phyloP scores from a whole-genome alignment of 1,140 invertebrate genomes.

The Drosophila nebulosa region DNA sequence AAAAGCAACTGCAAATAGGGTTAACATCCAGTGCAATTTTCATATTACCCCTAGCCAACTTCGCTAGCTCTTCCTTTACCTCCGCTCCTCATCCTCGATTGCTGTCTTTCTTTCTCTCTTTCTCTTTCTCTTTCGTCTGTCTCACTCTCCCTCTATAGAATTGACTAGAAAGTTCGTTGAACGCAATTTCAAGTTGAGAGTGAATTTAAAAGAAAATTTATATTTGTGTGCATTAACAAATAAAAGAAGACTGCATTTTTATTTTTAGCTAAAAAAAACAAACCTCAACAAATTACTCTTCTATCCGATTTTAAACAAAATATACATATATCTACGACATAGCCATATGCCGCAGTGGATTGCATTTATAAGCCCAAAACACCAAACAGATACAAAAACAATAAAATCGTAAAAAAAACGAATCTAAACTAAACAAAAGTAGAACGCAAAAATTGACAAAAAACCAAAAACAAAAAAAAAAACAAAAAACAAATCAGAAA shows the following conservation, averaged over 20 bases:
- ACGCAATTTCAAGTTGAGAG: constrained; percentile 31
- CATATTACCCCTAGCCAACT: constrained; percentile 55
- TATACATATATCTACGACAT: neutral
- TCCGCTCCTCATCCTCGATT: too few relatives aligned
- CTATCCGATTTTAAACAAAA: neutral
- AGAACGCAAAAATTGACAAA: constrained; percentile 53
- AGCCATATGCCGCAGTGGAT: neutral
- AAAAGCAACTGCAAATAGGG: constrained; percentile 76
- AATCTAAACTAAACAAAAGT: neutral
- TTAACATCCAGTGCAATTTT: constrained; percentile 77
- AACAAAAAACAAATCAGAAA: too few relatives aligned
- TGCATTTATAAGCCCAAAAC: neutral
- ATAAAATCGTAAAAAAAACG: neutral
- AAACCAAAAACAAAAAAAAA: constrained; percentile 7
- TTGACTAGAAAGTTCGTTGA: constrained; percentile 40
- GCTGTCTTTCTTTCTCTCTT: constrained; percentile 11
- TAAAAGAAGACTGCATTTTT: neutral
- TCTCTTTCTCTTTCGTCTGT: neutral
- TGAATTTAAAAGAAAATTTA: constrained; percentile 8
- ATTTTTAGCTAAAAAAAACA: neutral
- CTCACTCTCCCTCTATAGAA: constrained; percentile 17
- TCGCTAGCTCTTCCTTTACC: constrained; percentile 32
- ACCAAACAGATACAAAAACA: neutral
- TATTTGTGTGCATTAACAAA: neutral
- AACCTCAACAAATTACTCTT: neutral